These are phyloP conservation scores for Chlorops oryzae DNA, from an alignment of 1,140 invertebrate genomes.

Conservation along the genomic window DNA sequence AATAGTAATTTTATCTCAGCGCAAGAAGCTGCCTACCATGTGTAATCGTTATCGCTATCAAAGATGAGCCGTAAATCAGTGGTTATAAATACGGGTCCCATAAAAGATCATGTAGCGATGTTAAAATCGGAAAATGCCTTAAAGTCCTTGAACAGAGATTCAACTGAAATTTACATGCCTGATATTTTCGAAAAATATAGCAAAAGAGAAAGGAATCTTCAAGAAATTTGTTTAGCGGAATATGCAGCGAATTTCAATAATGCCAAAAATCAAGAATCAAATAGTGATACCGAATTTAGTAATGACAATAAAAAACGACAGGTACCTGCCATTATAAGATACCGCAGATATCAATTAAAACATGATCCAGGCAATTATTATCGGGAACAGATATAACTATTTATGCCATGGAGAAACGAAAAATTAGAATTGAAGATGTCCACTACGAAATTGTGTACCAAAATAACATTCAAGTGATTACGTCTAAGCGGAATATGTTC, in stretches of 20 bases:
- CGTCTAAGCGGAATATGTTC: neutral
- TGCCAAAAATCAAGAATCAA: neutral
- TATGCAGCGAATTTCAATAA: slow-evolving; percentile 1
- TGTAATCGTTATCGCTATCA: neutral
- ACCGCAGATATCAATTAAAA: neutral
- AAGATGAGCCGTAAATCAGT: neutral
- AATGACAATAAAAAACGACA: neutral
- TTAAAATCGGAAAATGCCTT: neutral
- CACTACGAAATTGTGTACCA: neutral
- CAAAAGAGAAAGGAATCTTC: neutral
- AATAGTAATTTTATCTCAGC: neutral
- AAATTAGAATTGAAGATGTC: neutral
- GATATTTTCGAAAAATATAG: neutral
- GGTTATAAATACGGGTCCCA: slow-evolving; percentile 1
- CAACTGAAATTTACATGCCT: neutral
- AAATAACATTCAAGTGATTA: neutral
- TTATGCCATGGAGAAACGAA: neutral
- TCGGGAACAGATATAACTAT: neutral
- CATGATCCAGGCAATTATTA: neutral
- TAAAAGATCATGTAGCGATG: neutral
- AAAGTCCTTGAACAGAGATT: neutral
- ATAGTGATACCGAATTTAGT: neutral
- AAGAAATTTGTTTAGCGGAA: slow-evolving; percentile 2
- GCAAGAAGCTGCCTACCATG: neutral
- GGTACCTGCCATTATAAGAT: neutral